phyloP scores from a whole-genome alignment of 2,797 vertebrate genomes.

The Pelochelys cantorii region DNA sequence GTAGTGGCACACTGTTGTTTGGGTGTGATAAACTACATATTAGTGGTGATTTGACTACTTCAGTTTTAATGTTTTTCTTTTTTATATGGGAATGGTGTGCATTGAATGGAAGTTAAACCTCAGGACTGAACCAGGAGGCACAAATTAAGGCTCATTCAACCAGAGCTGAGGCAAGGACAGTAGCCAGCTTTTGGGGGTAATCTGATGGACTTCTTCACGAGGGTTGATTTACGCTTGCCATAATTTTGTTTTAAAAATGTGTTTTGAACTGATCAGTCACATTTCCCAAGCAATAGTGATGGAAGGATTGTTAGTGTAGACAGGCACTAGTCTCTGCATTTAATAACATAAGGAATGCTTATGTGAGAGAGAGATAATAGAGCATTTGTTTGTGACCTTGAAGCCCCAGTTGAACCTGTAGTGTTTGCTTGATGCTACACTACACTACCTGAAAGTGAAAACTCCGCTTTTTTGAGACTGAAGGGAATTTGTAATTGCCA shows the following conservation, averaged over 20 bases:
- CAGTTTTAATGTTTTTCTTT: neutral
- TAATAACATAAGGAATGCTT: neutral
- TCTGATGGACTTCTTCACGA: neutral
- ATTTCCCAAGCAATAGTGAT: neutral
- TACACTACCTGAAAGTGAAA: neutral
- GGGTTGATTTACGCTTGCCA: too few species aligned
- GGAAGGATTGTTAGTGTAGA: neutral
- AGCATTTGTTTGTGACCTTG: neutral
- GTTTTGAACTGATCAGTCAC: neutral
- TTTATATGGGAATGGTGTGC: neutral
- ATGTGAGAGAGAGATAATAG: neutral
- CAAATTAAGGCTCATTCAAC: conserved; percentile 36
- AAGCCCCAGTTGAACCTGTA: neutral
- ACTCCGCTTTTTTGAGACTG: neutral
- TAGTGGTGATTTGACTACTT: neutral
- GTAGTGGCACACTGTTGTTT: neutral
- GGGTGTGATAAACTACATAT: neutral
- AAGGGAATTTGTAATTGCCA: neutral
- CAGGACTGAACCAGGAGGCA: conserved; percentile 8
- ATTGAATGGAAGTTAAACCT: neutral
- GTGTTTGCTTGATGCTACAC: neutral
- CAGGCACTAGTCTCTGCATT: neutral
- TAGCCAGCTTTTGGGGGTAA: neutral
- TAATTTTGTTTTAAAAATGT: neutral
- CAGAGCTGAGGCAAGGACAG: conserved; percentile 20